phyloP scores from a whole-genome alignment of 2,888 invertebrate genomes.

The Xestia rhomboidea region DNA sequence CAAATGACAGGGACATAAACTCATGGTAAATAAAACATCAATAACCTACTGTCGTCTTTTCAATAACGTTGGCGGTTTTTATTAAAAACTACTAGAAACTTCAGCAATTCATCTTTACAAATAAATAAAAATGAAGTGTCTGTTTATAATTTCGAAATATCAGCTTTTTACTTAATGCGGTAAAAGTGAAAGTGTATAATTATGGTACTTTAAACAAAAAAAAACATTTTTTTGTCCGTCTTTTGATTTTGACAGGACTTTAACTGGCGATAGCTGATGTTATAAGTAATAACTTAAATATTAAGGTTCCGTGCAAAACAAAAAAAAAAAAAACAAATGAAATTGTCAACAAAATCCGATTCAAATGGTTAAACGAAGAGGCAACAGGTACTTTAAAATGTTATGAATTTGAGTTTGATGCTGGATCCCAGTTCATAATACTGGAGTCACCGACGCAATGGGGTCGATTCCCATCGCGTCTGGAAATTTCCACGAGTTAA shows the following conservation, averaged over 20 bases:
- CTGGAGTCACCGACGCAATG: neutral
- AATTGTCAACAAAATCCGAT: neutral
- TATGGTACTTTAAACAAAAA: neutral
- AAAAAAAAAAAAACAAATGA: neutral
- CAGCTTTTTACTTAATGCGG: neutral
- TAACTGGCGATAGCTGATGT: neutral
- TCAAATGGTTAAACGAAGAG: neutral
- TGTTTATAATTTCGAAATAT: neutral
- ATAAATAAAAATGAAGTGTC: neutral
- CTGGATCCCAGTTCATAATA: neutral
- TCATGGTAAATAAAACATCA: too few species aligned
- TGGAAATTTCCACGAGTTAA: conserved; percentile 1
- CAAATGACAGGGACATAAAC: too few species aligned
- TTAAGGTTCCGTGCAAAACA: too few species aligned
- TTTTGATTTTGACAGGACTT: neutral
- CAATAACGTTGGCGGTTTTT: too few species aligned
- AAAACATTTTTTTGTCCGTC: neutral
- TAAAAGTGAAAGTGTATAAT: too few species aligned
- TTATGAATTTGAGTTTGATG: neutral
- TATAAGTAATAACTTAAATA: neutral
- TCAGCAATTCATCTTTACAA: neutral
- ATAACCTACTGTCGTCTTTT: too few species aligned
- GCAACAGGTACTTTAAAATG: neutral
- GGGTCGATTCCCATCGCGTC: neutral
- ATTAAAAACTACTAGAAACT: too few species aligned